A percentile compares a stretch with the other conserved stretches of the same genome.
phyloP scores from a whole-genome alignment of 2,888 invertebrate genomes.

The Epinotia nisella region DNA sequence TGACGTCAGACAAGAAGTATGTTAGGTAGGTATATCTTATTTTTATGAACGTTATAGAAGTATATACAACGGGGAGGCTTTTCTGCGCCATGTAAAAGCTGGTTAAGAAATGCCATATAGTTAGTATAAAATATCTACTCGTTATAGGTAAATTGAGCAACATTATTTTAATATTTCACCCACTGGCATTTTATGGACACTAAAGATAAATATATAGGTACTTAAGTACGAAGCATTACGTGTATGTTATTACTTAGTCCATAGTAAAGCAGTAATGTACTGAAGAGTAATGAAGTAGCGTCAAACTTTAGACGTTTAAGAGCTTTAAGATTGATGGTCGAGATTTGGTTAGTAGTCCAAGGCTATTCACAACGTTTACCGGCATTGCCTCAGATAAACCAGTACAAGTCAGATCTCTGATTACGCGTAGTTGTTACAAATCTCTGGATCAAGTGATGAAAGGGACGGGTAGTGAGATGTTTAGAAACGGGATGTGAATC shows the following conservation, averaged over 20 bases:
- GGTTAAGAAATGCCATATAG: too few relatives aligned
- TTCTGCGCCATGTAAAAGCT: too few relatives aligned
- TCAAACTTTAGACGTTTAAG: conserved; percentile 67
- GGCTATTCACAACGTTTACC: neutral
- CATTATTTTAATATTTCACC: neutral
- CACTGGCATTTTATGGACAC: neutral
- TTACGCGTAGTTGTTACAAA: neutral
- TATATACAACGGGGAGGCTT: too few relatives aligned
- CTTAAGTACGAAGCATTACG: neutral
- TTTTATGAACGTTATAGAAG: too few relatives aligned
- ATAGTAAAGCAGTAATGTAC: conserved; percentile 49
- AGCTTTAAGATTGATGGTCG: conserved; percentile 65
- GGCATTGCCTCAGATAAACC: neutral
- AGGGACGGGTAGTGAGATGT: neutral
- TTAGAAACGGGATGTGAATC: neutral
- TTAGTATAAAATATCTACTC: too few relatives aligned
- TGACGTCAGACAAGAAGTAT: neutral
- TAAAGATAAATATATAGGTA: neutral
- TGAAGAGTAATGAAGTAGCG: conserved; percentile 61
- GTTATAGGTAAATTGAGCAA: too few relatives aligned
- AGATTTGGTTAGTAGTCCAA: conserved; percentile 46
- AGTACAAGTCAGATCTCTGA: neutral
- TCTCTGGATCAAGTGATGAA: neutral
- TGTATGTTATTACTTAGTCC: conserved; percentile 13
- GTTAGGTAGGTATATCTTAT: too few relatives aligned